Conservation (phyloP, 2,888 invertebrate genomes). For the Andrena flavipes region DNA sequence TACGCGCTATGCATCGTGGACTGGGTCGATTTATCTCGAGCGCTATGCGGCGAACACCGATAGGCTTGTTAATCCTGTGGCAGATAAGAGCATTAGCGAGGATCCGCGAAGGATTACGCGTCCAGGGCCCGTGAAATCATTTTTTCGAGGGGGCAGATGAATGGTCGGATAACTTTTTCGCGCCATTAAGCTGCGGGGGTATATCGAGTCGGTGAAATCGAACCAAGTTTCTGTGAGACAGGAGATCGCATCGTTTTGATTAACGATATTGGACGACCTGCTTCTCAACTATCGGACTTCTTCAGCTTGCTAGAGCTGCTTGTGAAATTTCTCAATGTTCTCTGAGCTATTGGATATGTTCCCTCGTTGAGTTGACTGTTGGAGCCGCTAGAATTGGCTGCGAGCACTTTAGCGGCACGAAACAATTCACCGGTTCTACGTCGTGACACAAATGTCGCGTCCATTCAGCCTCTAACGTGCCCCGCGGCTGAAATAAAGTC, state of each 20-base stretch:
- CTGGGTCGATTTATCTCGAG: conserved; percentile 47
- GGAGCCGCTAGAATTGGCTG: background rate
- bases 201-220: background rate
- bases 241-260: background rate
- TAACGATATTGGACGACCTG: background rate
- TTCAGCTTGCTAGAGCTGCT: background rate
- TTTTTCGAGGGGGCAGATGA: background rate
- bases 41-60: conserved; percentile 34
- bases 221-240: background rate
- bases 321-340: conserved; percentile 30
- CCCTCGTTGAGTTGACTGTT: background rate
- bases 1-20: conserved; percentile 20
- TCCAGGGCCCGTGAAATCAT: background rate
- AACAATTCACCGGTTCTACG: conserved; percentile 17
- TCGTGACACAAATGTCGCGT: conserved; percentile 1
- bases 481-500: background rate
- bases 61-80: conserved; percentile 26
- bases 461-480: background rate
- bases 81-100: conserved; percentile 35
- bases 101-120: conserved; percentile 21
- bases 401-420: background rate
- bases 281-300: conserved; percentile 16
- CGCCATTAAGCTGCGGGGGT: background rate
- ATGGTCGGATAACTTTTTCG: background rate
- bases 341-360: conserved; percentile 19